Conservation (phyloP, 2,797 vertebrate species). For the Gallinago stenura region DNA sequence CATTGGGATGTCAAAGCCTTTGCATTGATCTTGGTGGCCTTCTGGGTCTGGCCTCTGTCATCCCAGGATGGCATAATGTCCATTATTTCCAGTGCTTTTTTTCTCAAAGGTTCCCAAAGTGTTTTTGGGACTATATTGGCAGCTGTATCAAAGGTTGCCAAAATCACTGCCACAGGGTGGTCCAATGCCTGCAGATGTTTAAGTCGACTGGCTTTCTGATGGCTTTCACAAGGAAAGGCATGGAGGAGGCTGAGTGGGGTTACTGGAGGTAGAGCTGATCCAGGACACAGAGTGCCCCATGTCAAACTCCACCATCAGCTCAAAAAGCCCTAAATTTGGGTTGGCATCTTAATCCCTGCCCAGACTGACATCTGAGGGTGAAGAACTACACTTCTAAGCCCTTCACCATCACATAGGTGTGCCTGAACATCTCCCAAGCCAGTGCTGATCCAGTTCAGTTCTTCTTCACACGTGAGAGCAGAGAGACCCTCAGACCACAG, state of each 20-base stretch:
- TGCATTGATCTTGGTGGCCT: no score
- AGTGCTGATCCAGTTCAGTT: background rate
- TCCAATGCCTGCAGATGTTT: background rate
- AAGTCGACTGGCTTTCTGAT: background rate
- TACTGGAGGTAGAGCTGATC: background rate
- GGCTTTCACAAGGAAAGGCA: background rate
- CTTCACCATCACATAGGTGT: background rate
- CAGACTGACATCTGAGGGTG: background rate
- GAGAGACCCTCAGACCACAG: background rate
- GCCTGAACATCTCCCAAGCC: background rate
- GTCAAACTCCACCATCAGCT: background rate
- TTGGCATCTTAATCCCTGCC: background rate
- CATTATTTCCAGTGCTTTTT: background rate
- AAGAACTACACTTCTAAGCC: background rate
- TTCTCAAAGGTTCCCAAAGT: background rate
- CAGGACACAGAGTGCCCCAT: background rate
- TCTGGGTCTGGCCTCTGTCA: background rate
- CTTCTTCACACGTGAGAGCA: accelerated
- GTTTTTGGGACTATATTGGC: background rate
- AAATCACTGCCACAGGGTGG: background rate
- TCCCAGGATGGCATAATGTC: background rate
- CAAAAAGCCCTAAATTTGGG: background rate
- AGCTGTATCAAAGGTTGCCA: background rate
- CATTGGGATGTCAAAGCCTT: background rate
- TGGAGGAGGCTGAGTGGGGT: background rate